Evolutionary conservation across 2,113 vertebrate genomes (phyloP).

Genomic region (Crotalus helleri): DNA sequence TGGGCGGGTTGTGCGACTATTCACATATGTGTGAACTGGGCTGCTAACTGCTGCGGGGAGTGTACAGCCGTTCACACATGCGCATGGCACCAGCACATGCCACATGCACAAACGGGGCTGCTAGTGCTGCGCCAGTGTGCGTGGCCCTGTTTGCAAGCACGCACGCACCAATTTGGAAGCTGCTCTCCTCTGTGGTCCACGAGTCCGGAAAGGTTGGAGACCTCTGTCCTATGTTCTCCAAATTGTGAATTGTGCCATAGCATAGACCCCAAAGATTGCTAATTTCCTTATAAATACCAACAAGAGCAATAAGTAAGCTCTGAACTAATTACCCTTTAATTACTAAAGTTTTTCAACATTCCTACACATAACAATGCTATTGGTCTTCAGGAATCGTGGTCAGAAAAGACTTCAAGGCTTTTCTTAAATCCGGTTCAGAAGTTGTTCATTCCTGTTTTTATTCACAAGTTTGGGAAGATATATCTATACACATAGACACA

Average conservation of each 20-base stretch:
- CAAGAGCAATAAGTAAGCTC: background rate
- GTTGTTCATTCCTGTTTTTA: background rate
- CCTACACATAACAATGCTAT: background rate
- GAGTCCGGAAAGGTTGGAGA: too few species aligned
- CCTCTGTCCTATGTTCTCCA: background rate
- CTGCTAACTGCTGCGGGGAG: too few species aligned
- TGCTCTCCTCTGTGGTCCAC: too few species aligned
- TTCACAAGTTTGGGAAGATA: background rate
- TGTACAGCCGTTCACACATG: too few species aligned
- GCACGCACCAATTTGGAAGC: too few species aligned
- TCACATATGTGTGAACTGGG: too few species aligned
- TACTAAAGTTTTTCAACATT: background rate
- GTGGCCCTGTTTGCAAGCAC: too few species aligned
- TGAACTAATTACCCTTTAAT: background rate
- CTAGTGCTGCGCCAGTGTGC: too few species aligned
- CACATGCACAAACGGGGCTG: too few species aligned
- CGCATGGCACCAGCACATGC: too few species aligned
- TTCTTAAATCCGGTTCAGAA: background rate
- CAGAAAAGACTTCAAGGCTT: background rate
- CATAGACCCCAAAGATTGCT: background rate
- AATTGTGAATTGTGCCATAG: background rate
- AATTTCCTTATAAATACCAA: background rate
- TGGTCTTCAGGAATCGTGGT: background rate
- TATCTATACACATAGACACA: background rate
- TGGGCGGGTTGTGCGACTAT: too few species aligned